Evolutionary conservation across 2,113 vertebrate genomes (phyloP).

Genomic region (Sitta europaea): DNA sequence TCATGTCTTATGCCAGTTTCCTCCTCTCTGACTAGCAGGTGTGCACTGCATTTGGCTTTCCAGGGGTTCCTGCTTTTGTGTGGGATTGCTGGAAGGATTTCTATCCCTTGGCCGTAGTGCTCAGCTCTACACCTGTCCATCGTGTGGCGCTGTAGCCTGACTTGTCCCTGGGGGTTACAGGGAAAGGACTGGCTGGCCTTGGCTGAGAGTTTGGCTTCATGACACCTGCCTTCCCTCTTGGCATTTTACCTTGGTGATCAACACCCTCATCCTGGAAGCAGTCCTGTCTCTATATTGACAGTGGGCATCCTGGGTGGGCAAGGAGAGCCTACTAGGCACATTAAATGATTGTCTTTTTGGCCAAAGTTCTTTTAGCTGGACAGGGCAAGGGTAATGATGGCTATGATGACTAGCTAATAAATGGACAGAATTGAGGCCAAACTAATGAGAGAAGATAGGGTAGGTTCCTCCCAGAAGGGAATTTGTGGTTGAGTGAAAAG

Average conservation of each 20-base stretch:
- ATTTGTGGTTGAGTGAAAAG: neutral
- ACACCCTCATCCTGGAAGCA: neutral
- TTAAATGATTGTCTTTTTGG: neutral
- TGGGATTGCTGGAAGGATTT: neutral
- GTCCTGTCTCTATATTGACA: neutral
- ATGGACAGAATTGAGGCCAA: neutral
- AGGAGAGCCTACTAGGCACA: neutral
- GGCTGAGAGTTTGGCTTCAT: neutral
- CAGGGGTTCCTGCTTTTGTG: neutral
- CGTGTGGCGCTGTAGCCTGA: accelerated
- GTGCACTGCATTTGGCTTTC: neutral
- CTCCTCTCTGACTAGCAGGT: neutral
- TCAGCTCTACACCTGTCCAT: accelerated
- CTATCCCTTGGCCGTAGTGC: neutral
- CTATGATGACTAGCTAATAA: neutral
- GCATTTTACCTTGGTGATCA: neutral
- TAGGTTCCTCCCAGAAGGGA: neutral
- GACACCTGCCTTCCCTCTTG: neutral
- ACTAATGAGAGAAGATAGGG: neutral
- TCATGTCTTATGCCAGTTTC: neutral
- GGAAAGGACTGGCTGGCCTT: neutral
- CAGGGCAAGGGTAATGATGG: neutral
- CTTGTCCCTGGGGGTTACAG: neutral
- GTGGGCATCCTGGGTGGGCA: neutral
- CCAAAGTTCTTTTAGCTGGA: neutral